Evolutionary conservation across 2,113 vertebrate species (phyloP).

Genomic region (Grammomys surdaster): DNA sequence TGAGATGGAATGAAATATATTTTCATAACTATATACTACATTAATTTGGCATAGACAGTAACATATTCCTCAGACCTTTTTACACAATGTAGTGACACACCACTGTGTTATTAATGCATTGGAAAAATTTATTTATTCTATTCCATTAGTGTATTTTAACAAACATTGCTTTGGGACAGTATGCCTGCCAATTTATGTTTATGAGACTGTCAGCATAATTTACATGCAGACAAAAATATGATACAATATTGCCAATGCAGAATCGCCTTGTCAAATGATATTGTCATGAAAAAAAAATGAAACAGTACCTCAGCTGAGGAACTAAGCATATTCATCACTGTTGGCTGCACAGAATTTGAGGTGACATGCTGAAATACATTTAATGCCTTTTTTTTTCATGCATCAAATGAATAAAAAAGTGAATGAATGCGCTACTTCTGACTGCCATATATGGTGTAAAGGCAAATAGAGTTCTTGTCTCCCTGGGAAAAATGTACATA

Average conservation of each 20-base stretch:
- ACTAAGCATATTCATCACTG: conserved; percentile 87
- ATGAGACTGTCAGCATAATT: conserved; percentile 91
- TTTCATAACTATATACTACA: conserved; percentile 49
- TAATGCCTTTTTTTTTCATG: conserved; percentile 88
- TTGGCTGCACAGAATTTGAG: conserved; percentile 86
- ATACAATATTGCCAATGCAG: conserved; percentile 88
- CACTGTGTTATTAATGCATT: conserved; percentile 79
- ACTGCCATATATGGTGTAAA: conserved; percentile 75
- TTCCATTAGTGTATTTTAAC: conserved; percentile 90
- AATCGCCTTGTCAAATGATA: conserved; percentile 88
- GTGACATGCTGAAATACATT: conserved; percentile 88
- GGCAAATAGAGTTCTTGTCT: conserved; percentile 85
- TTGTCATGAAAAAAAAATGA: conserved; percentile 89
- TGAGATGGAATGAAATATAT: conserved; percentile 64
- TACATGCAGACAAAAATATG: conserved; percentile 90
- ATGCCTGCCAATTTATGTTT: conserved; percentile 91
- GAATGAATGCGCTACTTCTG: conserved; percentile 82
- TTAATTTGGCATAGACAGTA: conserved; percentile 72
- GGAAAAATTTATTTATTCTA: conserved; percentile 89
- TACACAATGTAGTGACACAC: conserved; percentile 60
- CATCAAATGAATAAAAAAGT: conserved; percentile 87
- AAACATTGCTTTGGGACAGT: conserved; percentile 89
- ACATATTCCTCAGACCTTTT: conserved; percentile 66
- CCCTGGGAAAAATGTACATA: conserved; percentile 74
- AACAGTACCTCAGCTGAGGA: conserved; percentile 85